Percentiles rank a stretch among this genome's conserved stretches.
Evolutionary conservation across 2,113 vertebrate genomes (phyloP).

Genomic region (Recurvirostra avosetta): DNA sequence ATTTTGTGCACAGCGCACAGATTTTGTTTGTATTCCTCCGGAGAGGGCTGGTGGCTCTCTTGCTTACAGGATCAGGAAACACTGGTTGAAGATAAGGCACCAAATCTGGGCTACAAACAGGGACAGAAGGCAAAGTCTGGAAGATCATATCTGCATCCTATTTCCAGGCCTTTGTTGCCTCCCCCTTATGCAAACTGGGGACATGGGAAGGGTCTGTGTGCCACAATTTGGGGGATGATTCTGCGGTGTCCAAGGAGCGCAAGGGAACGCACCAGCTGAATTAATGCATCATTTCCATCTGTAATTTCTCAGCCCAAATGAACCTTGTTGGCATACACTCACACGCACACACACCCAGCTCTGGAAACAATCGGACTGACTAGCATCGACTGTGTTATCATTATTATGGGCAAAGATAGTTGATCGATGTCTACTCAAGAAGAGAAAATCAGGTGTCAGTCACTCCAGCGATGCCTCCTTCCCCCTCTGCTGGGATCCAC

Average conservation of each 20-base stretch:
- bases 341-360: background rate
- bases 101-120: background rate
- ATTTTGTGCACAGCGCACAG: background rate
- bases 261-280: background rate
- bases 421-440: background rate
- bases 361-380: background rate
- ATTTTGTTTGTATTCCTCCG: background rate
- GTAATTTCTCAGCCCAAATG: background rate
- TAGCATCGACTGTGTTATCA: background rate
- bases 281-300: background rate
- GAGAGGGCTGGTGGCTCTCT: background rate
- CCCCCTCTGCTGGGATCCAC: background rate
- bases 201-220: rapidly evolving
- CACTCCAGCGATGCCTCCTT: background rate
- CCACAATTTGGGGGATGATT: rapidly evolving
- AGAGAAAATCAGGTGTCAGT: background rate
- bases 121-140: background rate
- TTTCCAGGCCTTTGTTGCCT: background rate
- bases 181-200: background rate
- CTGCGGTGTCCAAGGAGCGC: background rate
- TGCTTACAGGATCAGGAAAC: background rate
- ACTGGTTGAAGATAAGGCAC: background rate
- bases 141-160: background rate
- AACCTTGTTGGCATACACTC: background rate
- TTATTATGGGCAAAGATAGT: background rate